Evolutionary conservation across 1,140 invertebrate species (phyloP).

Genomic region (Pseudomyrmex concolor): DNA sequence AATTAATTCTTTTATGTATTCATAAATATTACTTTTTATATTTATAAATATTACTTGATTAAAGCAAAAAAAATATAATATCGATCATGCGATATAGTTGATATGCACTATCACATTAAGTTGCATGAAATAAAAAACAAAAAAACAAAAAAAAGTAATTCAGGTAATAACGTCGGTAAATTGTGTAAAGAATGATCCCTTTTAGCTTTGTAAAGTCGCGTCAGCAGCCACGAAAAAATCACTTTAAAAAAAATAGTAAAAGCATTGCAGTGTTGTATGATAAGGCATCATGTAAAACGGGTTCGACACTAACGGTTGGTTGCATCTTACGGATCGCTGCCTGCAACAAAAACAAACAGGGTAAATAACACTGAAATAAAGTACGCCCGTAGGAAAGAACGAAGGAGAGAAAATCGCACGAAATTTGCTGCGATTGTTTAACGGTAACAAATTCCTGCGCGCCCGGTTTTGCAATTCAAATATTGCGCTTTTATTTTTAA

Average conservation of each 20-base stretch:
- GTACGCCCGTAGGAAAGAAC: neutral
- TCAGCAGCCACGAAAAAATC: conserved; percentile 5
- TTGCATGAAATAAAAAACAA: neutral
- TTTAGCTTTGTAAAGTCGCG: conserved; percentile 13
- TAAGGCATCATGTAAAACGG: conserved; percentile 37
- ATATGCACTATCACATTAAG: neutral
- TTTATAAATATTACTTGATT: conserved; percentile 17
- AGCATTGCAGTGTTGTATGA: conserved; percentile 44
- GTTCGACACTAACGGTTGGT: conserved; percentile 43
- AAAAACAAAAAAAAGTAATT: neutral
- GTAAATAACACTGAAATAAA: conserved; percentile 47
- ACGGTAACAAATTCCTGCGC: conserved; percentile 26
- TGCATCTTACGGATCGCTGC: conserved; percentile 49
- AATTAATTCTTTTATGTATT: neutral
- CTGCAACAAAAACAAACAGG: conserved; percentile 39
- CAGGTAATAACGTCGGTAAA: neutral
- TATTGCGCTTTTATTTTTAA: neutral
- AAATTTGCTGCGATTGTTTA: conserved; percentile 22
- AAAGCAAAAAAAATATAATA: neutral
- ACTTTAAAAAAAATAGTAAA: conserved; percentile 20
- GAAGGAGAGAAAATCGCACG: neutral
- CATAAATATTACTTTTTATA: conserved; percentile 2
- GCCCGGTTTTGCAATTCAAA: conserved; percentile 20
- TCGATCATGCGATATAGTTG: neutral
- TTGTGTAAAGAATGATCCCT: conserved; percentile 1